Conservation (phyloP, 2,888 invertebrate species). For the Byasa hedistus region DNA sequence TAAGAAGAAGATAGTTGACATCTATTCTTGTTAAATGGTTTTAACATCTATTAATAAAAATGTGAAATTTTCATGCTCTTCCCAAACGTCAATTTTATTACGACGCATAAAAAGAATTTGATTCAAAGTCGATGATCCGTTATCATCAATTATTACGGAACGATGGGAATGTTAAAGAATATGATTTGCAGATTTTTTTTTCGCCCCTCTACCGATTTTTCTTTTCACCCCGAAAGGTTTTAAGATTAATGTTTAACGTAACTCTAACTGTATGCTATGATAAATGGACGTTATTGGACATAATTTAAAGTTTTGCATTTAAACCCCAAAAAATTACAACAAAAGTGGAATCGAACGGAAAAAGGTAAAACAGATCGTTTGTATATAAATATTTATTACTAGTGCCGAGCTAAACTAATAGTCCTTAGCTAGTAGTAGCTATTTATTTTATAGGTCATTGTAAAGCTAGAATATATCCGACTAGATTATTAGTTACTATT, state of each 20-base stretch:
- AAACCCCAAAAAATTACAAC: background rate
- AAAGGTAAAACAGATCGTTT: background rate
- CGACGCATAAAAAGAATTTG: slow-evolving; percentile 10
- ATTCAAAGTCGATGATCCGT: slow-evolving; percentile 21
- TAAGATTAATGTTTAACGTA: slow-evolving; percentile 14
- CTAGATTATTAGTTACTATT: too few species aligned
- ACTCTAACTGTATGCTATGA: background rate
- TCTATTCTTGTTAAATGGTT: too few species aligned
- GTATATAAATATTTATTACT: too few species aligned
- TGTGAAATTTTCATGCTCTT: too few species aligned
- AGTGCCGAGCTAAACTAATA: too few species aligned
- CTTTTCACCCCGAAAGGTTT: background rate
- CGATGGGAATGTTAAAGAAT: slow-evolving; percentile 15
- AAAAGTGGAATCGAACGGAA: background rate
- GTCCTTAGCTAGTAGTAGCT: too few species aligned
- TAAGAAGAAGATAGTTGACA: too few species aligned
- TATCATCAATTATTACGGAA: slow-evolving; percentile 21
- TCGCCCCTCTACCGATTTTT: background rate
- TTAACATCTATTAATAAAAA: too few species aligned
- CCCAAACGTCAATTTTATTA: background rate
- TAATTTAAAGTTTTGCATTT: background rate
- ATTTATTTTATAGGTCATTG: too few species aligned
- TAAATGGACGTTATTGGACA: background rate
- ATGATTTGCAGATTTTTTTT: slow-evolving; percentile 14
- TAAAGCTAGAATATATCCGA: too few species aligned